phyloP scores from a whole-genome alignment of 2,797 vertebrate species.

The Triplophysa bombifrons region DNA sequence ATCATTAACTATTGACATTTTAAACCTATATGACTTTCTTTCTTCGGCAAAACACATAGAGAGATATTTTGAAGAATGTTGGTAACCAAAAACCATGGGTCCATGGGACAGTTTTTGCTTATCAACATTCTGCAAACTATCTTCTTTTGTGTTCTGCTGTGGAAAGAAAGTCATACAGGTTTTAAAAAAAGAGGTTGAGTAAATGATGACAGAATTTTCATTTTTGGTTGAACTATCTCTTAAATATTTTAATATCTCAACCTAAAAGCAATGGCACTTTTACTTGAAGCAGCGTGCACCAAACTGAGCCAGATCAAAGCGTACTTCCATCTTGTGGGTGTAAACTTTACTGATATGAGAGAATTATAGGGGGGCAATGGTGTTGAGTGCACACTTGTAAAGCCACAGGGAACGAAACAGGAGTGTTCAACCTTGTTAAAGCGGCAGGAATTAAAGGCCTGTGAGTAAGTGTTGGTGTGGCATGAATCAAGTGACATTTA shows the following conservation, averaged over 20 bases:
- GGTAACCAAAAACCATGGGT: no score
- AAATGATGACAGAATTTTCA: no score
- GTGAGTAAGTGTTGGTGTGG: conserved; percentile 62
- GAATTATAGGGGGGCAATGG: conserved; percentile 53
- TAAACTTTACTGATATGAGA: conserved; percentile 27
- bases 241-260: background rate
- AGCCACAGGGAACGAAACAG: conserved; percentile 67
- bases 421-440: conserved; percentile 53
- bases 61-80: no score
- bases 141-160: no score
- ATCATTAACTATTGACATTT: no score
- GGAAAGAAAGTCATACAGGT: no score
- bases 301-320: background rate
- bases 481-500: conserved; percentile 77
- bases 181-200: no score
- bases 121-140: no score
- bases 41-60: no score
- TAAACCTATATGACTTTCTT: background rate
- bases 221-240: no score
- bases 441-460: conserved; percentile 61
- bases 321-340: conserved; percentile 1
- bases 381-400: conserved; percentile 53
- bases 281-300: background rate
- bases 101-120: no score
- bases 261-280: background rate